Base-by-base conservation (phyloP, 2,113 vertebrate genomes). In the Ranitomeya imitator region DNA sequence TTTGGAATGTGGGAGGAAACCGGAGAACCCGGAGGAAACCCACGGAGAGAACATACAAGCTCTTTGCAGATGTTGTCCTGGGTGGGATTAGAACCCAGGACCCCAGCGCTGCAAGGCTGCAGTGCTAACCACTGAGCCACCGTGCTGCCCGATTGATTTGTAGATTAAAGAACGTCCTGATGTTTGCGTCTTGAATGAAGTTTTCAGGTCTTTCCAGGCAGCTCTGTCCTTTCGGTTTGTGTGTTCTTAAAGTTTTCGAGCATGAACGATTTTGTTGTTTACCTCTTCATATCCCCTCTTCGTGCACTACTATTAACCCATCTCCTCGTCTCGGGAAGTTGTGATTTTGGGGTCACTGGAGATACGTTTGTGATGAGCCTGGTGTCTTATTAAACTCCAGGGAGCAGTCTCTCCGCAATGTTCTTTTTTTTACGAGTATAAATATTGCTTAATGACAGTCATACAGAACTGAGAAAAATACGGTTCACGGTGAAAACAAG, bases 291-390 rank as follows among this genome's bases (percentile, higher is more conserved):
- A n/a, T 65, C 65, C 65, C 65, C 45, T 23, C 60, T 83, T 65
- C 52, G 60, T 65, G 19, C 19, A 65, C 80, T 2, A 65, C 80
- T 65, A 45, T 83, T 83, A 83, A 65, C 60, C 61, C 55, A 11
- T 61, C 79, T 37, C 14, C 21, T 26, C 55, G 9, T 60, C 79
- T 61, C 60, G 19, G 80, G 23, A 52, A 65, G 61, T 37, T 65
- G 45, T 83, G 60, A 52, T 83, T 83, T 83, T 83, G 80, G 60
- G 80, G 80, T 83, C 80, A 83, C 60, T 59, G 31, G 60, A 83
- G 80, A 83, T 63, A 37, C 21, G 16, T 7, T 12, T n/a, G 60
- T 63, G 80, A 83, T 59, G 60, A 83, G 80, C 16, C 2, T 0
- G 4, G 31, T 13, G 45, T 83, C 60, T 65, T 83, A 83, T 83